Evolutionary conservation across 2,888 invertebrate species (phyloP).

Genomic region (Pristionchus arcanus): DNA sequence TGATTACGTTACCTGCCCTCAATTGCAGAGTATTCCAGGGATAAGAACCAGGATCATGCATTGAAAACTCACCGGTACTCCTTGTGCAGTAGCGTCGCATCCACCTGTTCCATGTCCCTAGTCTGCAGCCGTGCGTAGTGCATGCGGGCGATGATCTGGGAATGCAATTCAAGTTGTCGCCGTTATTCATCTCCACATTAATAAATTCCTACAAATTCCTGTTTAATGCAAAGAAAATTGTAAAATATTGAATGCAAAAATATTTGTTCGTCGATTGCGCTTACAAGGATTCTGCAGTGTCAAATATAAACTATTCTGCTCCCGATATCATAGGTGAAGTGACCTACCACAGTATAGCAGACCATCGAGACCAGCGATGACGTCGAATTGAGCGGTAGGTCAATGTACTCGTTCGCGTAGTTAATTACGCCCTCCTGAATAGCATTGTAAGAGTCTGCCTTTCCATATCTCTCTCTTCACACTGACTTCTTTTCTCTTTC

Average conservation of each 20-base stretch:
- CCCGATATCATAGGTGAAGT: not conserved
- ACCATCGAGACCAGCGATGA: slow-evolving; percentile 60
- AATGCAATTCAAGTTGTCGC: not conserved
- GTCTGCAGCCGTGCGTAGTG: not conserved
- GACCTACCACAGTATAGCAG: slow-evolving; percentile 61
- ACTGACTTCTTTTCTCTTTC: too few relatives aligned
- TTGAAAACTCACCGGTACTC: not conserved
- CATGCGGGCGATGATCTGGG: not conserved
- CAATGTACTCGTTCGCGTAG: slow-evolving; percentile 65
- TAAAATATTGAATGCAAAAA: too few relatives aligned
- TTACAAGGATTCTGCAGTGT: too few relatives aligned
- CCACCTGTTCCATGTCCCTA: not conserved
- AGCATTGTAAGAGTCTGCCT: not conserved
- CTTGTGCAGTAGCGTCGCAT: not conserved
- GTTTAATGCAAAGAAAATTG: too few relatives aligned
- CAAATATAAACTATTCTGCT: not conserved
- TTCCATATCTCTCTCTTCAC: too few relatives aligned
- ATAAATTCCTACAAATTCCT: too few relatives aligned
- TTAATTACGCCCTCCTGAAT: slow-evolving; percentile 57
- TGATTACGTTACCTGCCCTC: too few relatives aligned
- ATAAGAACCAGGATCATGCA: too few relatives aligned
- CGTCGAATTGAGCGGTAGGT: slow-evolving; percentile 62
- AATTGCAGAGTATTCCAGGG: too few relatives aligned
- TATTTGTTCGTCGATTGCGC: too few relatives aligned
- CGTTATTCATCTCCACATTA: too few relatives aligned